Evolutionary conservation across 2,113 vertebrate species (phyloP).

Genomic region (Pampusana beccarii): DNA sequence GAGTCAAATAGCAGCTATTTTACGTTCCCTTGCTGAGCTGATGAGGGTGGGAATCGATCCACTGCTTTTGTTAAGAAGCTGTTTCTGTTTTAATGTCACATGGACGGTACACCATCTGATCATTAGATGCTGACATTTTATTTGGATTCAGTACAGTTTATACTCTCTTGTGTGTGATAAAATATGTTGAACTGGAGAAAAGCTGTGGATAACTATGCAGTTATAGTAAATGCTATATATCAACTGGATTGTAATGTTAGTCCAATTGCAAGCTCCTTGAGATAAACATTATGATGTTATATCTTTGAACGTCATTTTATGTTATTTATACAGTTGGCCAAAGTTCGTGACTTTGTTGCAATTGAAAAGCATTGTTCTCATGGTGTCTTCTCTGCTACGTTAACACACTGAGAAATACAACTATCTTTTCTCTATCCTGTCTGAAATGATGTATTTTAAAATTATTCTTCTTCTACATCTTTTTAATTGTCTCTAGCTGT

Average conservation of each 20-base stretch:
- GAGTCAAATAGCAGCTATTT: conserved; percentile 44
- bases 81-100: conserved; percentile 9
- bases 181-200: background rate
- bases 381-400: background rate
- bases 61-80: conserved; percentile 24
- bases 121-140: background rate
- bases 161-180: background rate
- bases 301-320: background rate
- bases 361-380: background rate
- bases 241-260: background rate
- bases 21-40: conserved; percentile 21
- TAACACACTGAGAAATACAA: background rate
- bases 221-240: background rate
- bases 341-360: background rate
- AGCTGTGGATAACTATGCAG: background rate
- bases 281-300: background rate
- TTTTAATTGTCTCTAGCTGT: background rate
- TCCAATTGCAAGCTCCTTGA: background rate
- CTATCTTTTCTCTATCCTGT: background rate
- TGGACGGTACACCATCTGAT: background rate
- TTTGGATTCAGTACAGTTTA: background rate
- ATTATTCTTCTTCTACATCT: background rate
- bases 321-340: background rate
- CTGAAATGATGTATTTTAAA: background rate
- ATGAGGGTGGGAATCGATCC: conserved; percentile 32